Percentiles rank a stretch among this genome's conserved stretches.
These are phyloP conservation scores for Pollenia angustigena DNA, from an alignment of 2,888 invertebrate genomes.

Conservation along the genomic window DNA sequence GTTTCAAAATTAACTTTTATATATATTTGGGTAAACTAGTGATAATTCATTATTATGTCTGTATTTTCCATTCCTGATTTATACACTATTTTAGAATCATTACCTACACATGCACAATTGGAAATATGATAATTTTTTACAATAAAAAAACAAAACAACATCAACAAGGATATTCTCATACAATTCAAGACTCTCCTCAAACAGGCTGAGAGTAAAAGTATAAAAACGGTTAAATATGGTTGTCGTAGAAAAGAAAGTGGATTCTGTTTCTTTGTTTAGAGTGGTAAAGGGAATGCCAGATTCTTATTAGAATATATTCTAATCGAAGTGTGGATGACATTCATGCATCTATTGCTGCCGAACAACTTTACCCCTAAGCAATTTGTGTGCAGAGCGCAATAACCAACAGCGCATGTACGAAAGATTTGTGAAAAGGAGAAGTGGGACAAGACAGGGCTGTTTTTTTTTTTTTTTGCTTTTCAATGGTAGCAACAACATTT, in stretches of 20 bases:
- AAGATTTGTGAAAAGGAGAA: conserved; percentile 23
- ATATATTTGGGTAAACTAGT: too few relatives aligned
- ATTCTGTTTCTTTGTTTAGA: conserved; percentile 23
- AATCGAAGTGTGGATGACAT: conserved; percentile 55
- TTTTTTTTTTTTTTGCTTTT: conserved; percentile 24
- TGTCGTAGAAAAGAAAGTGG: conserved; percentile 38
- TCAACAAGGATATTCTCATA: background rate
- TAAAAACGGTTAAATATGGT: background rate
- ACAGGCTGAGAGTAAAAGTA: conserved; percentile 50
- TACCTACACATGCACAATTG: conserved; percentile 56
- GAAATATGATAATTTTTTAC: conserved; percentile 64
- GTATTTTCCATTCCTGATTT: conserved; percentile 21
- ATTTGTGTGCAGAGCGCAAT: conserved; percentile 1
- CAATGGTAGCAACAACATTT: background rate
- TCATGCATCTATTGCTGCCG: background rate
- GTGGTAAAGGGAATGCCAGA: conserved; percentile 28
- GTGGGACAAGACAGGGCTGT: conserved; percentile 38
- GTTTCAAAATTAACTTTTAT: too few relatives aligned
- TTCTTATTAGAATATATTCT: conserved; percentile 46
- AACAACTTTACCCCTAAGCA: conserved; percentile 11
- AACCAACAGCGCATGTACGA: conserved; percentile 47
- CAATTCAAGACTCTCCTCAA: background rate
- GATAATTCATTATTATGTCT: background rate
- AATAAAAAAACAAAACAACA: conserved; percentile 27
- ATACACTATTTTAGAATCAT: too few relatives aligned